Conservation (phyloP, 2,888 invertebrate species). For the Malachius bipustulatus region DNA sequence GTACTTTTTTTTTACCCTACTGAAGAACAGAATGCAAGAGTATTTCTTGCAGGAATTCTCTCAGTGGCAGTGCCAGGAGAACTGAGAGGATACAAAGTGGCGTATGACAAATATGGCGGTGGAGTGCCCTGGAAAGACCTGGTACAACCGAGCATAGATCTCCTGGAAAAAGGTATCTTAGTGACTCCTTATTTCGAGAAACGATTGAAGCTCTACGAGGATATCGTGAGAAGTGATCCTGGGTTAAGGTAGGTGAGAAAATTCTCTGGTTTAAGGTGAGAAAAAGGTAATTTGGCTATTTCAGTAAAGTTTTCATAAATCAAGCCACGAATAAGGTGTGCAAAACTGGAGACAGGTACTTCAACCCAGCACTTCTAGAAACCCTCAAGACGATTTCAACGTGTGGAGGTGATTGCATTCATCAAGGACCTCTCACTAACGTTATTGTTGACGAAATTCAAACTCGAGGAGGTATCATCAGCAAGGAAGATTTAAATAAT, state of each 20-base stretch:
- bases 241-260: constrained; percentile 42
- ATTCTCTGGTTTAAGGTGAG: neutral
- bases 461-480: constrained; percentile 61
- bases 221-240: constrained; percentile 26
- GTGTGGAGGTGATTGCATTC: constrained; percentile 43
- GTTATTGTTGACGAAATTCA: constrained; percentile 31
- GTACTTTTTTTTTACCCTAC: no score
- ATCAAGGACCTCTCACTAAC: constrained; percentile 43
- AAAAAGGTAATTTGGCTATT: neutral
- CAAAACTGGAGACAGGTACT: constrained; percentile 20
- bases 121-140: constrained; percentile 66
- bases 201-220: constrained; percentile 12
- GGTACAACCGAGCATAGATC: constrained; percentile 63
- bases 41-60: constrained; percentile 42
- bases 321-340: constrained; percentile 22
- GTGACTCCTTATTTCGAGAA: constrained; percentile 43
- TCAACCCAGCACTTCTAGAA: constrained; percentile 38
- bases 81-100: constrained; percentile 68
- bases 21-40: no score
- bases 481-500: constrained; percentile 58
- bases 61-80: constrained; percentile 87
- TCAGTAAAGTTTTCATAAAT: constrained; percentile 20
- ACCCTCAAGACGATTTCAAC: constrained; percentile 43
- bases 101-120: constrained; percentile 58
- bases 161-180: constrained; percentile 59